Evolutionary conservation across 2,113 vertebrate genomes (phyloP).

Genomic region (Pterocles gutturalis): DNA sequence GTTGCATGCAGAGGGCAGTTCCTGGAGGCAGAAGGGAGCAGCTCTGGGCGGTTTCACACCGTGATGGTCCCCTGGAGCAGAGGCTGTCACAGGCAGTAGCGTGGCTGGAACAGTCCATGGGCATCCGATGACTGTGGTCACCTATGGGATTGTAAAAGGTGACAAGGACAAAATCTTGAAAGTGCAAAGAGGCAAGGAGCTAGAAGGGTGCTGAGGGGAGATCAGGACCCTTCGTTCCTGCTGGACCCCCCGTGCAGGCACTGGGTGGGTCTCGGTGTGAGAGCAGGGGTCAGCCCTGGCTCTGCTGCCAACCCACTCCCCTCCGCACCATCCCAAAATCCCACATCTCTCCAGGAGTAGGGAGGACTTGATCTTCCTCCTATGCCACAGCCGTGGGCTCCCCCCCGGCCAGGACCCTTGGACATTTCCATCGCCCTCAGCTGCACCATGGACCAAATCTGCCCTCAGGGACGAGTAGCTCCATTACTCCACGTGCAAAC

Average conservation of each 20-base stretch:
- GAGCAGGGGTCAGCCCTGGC: neutral
- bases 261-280: neutral
- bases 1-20: neutral
- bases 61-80: neutral
- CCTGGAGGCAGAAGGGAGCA: neutral
- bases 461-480: neutral
- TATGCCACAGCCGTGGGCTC: neutral
- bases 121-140: neutral
- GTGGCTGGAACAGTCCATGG: neutral
- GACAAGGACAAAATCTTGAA: neutral
- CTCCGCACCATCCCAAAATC: neutral
- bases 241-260: neutral
- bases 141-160: neutral
- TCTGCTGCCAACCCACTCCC: accelerated
- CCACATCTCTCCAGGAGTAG: neutral
- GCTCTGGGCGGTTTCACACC: neutral
- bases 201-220: neutral
- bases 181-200: neutral
- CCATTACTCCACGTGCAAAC: accelerated
- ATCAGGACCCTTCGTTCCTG: neutral
- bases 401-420: neutral
- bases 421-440: neutral
- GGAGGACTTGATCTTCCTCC: neutral
- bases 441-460: neutral
- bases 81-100: neutral